phyloP scores from a whole-genome alignment of 2,888 invertebrate species.

The Carabus problematicus region DNA sequence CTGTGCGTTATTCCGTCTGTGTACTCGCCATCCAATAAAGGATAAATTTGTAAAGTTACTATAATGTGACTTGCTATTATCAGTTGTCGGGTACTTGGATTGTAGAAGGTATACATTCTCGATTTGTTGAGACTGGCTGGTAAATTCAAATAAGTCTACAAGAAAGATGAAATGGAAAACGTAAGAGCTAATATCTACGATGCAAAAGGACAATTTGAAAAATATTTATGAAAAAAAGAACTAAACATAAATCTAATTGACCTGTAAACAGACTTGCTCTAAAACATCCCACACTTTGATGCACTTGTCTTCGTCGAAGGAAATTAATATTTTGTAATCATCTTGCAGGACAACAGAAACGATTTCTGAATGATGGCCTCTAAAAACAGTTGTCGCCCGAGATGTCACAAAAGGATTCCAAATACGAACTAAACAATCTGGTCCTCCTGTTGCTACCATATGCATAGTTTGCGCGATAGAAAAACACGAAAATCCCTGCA shows the following conservation, averaged over 20 bases:
- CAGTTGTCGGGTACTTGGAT: conserved; percentile 69
- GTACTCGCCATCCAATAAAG: conserved; percentile 69
- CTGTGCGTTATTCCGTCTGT: conserved; percentile 77
- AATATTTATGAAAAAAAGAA: too few relatives aligned
- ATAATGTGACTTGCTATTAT: conserved; percentile 72
- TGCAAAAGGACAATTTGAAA: neutral
- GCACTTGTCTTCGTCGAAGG: conserved; percentile 73
- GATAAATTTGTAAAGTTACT: conserved; percentile 70
- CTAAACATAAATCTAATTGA: conserved; percentile 47
- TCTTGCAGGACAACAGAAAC: conserved; percentile 72
- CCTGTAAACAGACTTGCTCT: conserved; percentile 72
- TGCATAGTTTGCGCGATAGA: conserved; percentile 66
- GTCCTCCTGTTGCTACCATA: conserved; percentile 74
- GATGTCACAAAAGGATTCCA: conserved; percentile 83
- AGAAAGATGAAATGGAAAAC: neutral
- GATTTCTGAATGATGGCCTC: conserved; percentile 76
- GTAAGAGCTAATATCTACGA: neutral
- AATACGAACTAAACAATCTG: conserved; percentile 73
- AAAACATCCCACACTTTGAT: conserved; percentile 81
- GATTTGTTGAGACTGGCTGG: conserved; percentile 69
- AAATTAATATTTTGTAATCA: conserved; percentile 70
- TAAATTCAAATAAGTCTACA: conserved; percentile 62
- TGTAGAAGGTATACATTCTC: conserved; percentile 69
- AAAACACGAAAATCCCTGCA: conserved; percentile 70
- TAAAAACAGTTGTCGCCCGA: conserved; percentile 68